These are phyloP conservation scores for Cryptomyrus ogoouensis DNA, from an alignment of 2,113 vertebrate genomes.

Conservation along the genomic window DNA sequence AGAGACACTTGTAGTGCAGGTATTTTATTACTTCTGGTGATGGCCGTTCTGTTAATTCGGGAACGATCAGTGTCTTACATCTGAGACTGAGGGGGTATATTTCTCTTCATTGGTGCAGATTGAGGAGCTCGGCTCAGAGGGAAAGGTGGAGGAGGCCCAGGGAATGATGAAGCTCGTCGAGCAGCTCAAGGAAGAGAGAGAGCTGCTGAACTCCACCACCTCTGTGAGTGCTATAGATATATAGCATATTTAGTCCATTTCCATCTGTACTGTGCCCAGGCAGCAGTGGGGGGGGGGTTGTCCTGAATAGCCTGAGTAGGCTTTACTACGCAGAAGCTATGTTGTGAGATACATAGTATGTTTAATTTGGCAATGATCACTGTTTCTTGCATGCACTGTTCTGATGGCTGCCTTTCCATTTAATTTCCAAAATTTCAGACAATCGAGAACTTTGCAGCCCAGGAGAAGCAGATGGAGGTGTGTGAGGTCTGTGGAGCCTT, in stretches of 20 bases:
- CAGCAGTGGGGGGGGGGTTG: not conserved
- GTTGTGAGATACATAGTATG: not conserved
- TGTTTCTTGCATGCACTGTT: not conserved
- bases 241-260: constrained; percentile 81
- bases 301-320: not conserved
- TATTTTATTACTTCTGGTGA: constrained; percentile 34
- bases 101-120: constrained; percentile 46
- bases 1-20: constrained; percentile 90
- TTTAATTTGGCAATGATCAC: not conserved
- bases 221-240: constrained; percentile 70
- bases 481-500: constrained; percentile 98
- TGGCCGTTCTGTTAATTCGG: constrained; percentile 56
- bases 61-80: constrained; percentile 84
- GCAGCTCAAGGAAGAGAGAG: constrained; percentile 93
- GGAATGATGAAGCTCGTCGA: constrained; percentile 99
- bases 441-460: constrained; percentile 96
- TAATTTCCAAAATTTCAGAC: constrained; percentile 62
- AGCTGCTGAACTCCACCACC: constrained; percentile 83
- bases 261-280: constrained; percentile 65
- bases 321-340: not conserved
- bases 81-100: not conserved
- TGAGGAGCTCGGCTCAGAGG: constrained; percentile 96
- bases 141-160: constrained; percentile 95
- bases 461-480: constrained; percentile 99
- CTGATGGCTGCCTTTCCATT: not conserved